phyloP scores from a whole-genome alignment of 2,113 vertebrate genomes.

The Serinus canaria region DNA sequence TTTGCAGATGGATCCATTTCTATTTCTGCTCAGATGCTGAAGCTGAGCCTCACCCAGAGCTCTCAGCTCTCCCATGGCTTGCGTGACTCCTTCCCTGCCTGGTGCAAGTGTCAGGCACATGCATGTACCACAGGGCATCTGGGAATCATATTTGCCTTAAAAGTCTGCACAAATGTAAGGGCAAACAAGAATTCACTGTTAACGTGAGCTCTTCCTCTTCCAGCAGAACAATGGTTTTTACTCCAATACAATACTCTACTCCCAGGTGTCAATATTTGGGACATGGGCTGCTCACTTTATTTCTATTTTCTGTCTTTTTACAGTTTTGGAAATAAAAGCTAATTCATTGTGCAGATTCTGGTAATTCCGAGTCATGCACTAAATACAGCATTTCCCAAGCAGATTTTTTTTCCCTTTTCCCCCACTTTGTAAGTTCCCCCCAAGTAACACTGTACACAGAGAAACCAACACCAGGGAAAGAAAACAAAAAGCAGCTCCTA shows the following conservation, averaged over 20 bases:
- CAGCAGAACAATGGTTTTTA: rapidly evolving
- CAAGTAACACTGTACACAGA: neutral
- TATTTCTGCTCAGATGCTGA: constrained; percentile 16
- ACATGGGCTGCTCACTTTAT: neutral
- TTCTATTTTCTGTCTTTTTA: neutral
- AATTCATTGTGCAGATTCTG: neutral
- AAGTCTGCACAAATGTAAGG: neutral
- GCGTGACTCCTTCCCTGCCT: constrained; percentile 16
- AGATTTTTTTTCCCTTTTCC: neutral
- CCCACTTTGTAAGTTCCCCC: neutral
- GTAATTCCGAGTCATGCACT: neutral
- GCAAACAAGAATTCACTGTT: neutral
- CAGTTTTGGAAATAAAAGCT: neutral
- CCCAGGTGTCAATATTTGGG: neutral
- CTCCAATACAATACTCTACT: neutral
- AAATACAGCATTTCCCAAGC: neutral
- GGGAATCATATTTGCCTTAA: neutral
- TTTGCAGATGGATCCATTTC: constrained; percentile 55
- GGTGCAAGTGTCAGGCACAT: constrained; percentile 6
- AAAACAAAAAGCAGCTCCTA: constrained; percentile 24
- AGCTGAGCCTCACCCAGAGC: neutral
- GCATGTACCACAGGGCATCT: neutral
- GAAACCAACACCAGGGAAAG: constrained; percentile 14
- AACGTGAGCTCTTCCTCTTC: neutral
- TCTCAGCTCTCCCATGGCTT: neutral